Conservation (phyloP, 2,888 invertebrate genomes). For the Trichopria drosophilae region DNA sequence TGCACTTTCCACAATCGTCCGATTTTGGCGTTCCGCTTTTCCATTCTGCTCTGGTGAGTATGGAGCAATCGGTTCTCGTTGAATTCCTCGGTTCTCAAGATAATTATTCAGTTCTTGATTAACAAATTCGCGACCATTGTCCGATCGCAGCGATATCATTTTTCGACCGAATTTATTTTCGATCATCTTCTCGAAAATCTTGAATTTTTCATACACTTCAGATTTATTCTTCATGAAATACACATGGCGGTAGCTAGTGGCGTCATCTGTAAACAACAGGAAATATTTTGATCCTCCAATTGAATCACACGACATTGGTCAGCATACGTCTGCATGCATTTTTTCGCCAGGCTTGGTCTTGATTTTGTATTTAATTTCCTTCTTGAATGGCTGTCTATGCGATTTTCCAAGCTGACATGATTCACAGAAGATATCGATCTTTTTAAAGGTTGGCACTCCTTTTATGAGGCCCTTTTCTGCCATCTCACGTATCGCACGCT, state of each 20-base stretch:
- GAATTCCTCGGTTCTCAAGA: slow-evolving; percentile 21
- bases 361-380: background rate
- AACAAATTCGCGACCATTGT: slow-evolving; percentile 31
- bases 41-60: slow-evolving; percentile 35
- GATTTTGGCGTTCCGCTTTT: slow-evolving; percentile 27
- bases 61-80: slow-evolving; percentile 19
- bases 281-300: slow-evolving; percentile 35
- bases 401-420: slow-evolving; percentile 37
- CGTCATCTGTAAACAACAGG: slow-evolving; percentile 28
- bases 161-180: slow-evolving; percentile 21
- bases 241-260: slow-evolving; percentile 15
- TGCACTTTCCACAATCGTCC: slow-evolving; percentile 31
- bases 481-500: slow-evolving; percentile 12
- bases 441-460: slow-evolving; percentile 14
- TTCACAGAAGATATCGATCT: slow-evolving; percentile 36
- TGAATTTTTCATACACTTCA: slow-evolving; percentile 26
- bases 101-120: slow-evolving; percentile 18
- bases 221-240: slow-evolving; percentile 32
- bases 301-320: slow-evolving; percentile 36
- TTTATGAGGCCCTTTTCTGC: background rate
- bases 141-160: slow-evolving; percentile 22
- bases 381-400: slow-evolving; percentile 27
- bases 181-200: slow-evolving; percentile 7
- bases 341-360: slow-evolving; percentile 27
- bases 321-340: slow-evolving; percentile 38